phyloP scores from a whole-genome alignment of 2,113 vertebrate genomes.

The Oostethus manadensis region DNA sequence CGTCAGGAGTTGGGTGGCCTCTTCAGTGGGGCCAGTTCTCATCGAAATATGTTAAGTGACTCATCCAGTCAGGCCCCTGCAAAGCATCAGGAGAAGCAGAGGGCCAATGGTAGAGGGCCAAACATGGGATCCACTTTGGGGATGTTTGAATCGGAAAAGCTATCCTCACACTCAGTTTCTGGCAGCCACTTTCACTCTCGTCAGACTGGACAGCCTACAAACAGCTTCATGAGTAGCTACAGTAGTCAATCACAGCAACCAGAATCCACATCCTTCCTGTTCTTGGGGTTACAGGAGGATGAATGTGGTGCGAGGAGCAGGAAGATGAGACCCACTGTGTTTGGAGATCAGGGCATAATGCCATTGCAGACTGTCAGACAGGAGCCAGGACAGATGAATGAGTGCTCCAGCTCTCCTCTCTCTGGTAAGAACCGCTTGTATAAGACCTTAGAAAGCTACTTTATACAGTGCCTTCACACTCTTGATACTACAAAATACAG shows the following conservation, averaged over 20 bases:
- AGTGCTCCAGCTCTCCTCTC: constrained; percentile 72
- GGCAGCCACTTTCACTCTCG: constrained; percentile 87
- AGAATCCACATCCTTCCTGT: constrained; percentile 72
- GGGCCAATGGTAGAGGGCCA: constrained; percentile 77
- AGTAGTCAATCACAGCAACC: constrained; percentile 78
- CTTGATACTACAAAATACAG: background rate
- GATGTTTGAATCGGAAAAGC: constrained; percentile 87
- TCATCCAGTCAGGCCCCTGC: constrained; percentile 78
- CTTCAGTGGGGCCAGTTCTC: constrained; percentile 81
- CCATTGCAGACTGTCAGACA: constrained; percentile 83
- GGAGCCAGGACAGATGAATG: constrained; percentile 74
- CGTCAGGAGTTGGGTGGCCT: constrained; percentile 88
- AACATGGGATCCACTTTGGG: constrained; percentile 74
- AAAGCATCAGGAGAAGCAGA: constrained; percentile 79
- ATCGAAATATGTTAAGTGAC: constrained; percentile 78
- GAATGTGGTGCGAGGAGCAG: constrained; percentile 74
- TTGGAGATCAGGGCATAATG: constrained; percentile 88
- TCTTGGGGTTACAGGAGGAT: constrained; percentile 79
- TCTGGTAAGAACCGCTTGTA: constrained; percentile 75
- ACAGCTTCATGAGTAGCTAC: constrained; percentile 83
- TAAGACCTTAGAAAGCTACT: background rate
- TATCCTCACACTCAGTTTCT: constrained; percentile 81
- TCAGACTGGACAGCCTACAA: constrained; percentile 79
- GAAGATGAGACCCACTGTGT: constrained; percentile 83
- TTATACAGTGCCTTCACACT: background rate